Base-by-base conservation (phyloP, 1,140 invertebrate species). In the Fragariocoptes setiger region DNA sequence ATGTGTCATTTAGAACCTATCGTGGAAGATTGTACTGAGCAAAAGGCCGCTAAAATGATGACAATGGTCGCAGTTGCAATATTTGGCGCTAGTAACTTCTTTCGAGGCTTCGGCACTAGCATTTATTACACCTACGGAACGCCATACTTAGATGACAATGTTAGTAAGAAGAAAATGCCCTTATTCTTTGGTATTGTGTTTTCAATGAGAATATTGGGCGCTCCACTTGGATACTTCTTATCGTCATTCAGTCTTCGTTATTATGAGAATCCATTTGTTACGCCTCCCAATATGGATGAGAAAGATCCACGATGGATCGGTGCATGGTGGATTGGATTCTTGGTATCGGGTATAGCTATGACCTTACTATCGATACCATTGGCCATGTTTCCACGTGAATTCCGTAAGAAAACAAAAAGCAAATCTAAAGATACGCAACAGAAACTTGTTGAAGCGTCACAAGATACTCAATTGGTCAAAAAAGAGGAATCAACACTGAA, bases 311-410 rank as follows among this genome's bases (percentile, higher is more conserved):
- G 56, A n/a, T 62, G 55, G 57, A 52, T 60, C 2, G 58, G 59
- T 39, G 57, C 55, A 0, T 61, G 57, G 57, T 61, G 76, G 76
- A 18, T 76, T 12, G 51, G 51, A 13, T 52, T 50, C 38, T 35
- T 52, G 3, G 41, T 52, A 4, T 18, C 52, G 4, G 51, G 51
- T 19, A 19, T 47, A 13, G 18, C 40, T 4, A 43, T 52, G 4
- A 40, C 48, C 13, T 39, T 52, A 15, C 45, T 44, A 3, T 40
- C 51, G 0, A 21, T 52, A 3, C 51, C 51, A 12, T 47, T 52
- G 46, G 42, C 52, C 14, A 22, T 52, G 5, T 52, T 52, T 39
- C 51, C 51, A 0, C 31, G 36, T 15, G 20, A 42, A 17, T 45
- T 49, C 15, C 8, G n/a, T 8, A 42, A 42, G 22, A 35, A 31